phyloP scores from a whole-genome alignment of 2,113 vertebrate genomes.

The Oriolus oriolus region DNA sequence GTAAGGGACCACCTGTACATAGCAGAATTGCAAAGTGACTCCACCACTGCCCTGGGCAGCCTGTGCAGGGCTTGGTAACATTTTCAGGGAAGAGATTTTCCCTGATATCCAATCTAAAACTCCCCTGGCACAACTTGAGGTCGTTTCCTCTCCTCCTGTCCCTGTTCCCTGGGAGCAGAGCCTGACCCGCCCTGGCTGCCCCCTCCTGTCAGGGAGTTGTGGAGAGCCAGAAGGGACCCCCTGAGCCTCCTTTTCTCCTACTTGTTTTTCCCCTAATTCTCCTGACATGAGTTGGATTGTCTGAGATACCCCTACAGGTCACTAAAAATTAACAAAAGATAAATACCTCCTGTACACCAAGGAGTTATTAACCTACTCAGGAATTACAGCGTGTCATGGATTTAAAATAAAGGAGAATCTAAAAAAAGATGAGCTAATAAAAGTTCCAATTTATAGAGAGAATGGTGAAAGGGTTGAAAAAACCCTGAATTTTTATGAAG shows the following conservation, averaged over 20 bases:
- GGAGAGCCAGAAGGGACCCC: not conserved
- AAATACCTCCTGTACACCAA: not conserved
- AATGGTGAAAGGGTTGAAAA: not conserved
- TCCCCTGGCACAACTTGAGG: not conserved
- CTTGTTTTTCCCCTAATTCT: not conserved
- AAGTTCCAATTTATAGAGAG: not conserved
- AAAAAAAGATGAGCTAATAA: not conserved
- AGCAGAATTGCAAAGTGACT: not conserved
- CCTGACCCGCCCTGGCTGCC: accelerated
- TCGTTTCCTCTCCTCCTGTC: accelerated
- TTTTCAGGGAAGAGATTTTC: not conserved
- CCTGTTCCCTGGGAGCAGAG: not conserved
- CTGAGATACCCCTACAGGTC: not conserved
- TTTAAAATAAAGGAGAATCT: not conserved
- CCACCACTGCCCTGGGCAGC: not conserved
- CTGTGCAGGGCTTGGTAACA: not conserved
- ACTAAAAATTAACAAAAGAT: not conserved
- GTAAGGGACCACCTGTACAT: accelerated
- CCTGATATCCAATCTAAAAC: not conserved
- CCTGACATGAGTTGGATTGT: accelerated
- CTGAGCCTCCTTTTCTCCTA: not conserved
- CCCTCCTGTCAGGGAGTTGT: not conserved
- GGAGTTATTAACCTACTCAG: not conserved
- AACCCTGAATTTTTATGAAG: not conserved
- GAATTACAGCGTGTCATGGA: accelerated